Evolutionary conservation across 2,797 vertebrate species (phyloP).

Genomic region (Lepilemur septentrionalis): DNA sequence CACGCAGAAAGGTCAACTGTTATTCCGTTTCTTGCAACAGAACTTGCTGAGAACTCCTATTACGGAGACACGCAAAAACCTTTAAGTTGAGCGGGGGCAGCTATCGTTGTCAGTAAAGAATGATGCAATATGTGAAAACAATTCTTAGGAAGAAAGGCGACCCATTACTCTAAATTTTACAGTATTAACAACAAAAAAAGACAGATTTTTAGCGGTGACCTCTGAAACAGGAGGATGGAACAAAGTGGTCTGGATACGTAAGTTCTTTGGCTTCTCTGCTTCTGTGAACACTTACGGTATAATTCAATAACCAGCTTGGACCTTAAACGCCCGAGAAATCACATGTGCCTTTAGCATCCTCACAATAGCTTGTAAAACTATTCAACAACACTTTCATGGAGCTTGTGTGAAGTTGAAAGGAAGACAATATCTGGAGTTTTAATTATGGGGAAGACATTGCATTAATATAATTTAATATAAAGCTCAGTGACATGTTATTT

Average conservation of each 20-base stretch:
- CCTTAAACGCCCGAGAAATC: background rate
- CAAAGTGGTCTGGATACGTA: rapidly evolving
- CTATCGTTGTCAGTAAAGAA: background rate
- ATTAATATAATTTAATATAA: background rate
- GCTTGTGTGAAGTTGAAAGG: background rate
- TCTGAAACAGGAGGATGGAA: background rate
- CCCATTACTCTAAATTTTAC: background rate
- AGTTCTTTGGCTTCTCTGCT: background rate
- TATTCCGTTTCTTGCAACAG: background rate
- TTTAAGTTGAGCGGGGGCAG: background rate
- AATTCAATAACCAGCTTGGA: background rate
- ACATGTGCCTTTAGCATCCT: background rate
- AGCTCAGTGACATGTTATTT: background rate
- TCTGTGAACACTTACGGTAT: background rate
- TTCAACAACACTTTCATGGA: background rate
- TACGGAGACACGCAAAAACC: background rate
- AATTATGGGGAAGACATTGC: background rate
- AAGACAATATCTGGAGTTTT: background rate
- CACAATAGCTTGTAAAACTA: background rate
- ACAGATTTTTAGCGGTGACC: background rate
- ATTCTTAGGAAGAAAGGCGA: background rate
- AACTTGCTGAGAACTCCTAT: background rate
- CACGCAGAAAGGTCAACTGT: background rate
- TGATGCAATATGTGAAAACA: background rate
- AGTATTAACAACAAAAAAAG: background rate